A percentile compares a stretch with the other conserved stretches of the same genome.
These are phyloP conservation scores for Phylloscopus collybita DNA, from an alignment of 2,797 vertebrate species.

Conservation along the genomic window DNA sequence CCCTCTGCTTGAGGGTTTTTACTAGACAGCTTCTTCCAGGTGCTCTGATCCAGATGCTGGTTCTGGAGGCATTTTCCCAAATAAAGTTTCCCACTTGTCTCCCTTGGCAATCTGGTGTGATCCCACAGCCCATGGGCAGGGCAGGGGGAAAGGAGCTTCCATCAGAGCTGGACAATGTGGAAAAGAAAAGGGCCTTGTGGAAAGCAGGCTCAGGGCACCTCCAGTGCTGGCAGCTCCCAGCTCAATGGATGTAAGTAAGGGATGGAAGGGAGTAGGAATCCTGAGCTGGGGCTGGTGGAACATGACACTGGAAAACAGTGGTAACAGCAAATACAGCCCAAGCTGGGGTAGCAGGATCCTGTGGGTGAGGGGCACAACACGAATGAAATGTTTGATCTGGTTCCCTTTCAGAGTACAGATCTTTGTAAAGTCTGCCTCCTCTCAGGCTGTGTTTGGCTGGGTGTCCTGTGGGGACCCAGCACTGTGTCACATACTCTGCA, in stretches of 20 bases:
- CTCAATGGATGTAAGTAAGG: neutral
- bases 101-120: neutral
- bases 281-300: neutral
- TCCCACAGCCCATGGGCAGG: neutral
- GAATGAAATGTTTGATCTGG: neutral
- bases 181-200: neutral
- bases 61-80: neutral
- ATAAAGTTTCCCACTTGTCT: neutral
- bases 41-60: neutral
- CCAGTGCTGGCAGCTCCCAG: neutral
- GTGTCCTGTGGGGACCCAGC: neutral
- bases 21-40: neutral
- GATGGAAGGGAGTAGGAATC: neutral
- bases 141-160: neutral
- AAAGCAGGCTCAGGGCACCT: neutral
- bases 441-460: neutral
- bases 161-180: neutral
- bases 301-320: accelerated
- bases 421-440: neutral
- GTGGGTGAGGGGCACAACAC: neutral
- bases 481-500: neutral
- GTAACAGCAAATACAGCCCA: neutral
- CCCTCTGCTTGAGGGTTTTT: neutral
- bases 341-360: neutral
- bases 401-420: neutral